Evolutionary conservation across 2,113 vertebrate genomes (phyloP), one percentile per base, ranked within the genome.

Genomic region (Micronycteris hirsuta): DNA sequence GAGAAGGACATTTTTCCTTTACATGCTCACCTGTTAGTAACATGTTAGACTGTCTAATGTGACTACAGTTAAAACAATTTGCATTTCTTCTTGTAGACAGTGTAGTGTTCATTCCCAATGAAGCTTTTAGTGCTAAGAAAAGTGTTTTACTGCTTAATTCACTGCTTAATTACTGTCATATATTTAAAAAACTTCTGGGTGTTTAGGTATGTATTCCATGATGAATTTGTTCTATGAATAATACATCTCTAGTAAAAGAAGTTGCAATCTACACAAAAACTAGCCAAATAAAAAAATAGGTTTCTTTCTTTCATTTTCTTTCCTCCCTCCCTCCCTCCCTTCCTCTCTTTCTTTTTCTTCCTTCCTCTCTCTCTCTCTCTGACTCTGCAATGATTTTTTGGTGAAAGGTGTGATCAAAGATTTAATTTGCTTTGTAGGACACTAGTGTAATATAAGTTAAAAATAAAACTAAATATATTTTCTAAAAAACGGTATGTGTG

Each of bases 151-250:
- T 95, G 71, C 22, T 85, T 97, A n/a, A 92, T 86, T 45, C 68
- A 78, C 4, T 81, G 54, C 74, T 91, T 96, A 89, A 93, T 96
- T 97, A 80, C 83, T 95, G 26, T 16, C 43, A 3, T 52, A 11
- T 90, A 67, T 97, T 97, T 93, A 96, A 97, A 87, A 97, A 87
- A 38, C 10, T 63, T 96, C 16, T 36, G 20, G 56, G 20, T 70
- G 28, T 84, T 61, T 65, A 90, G 26, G 3, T 93, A 9, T 81
- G 11, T 45, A 73, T 68, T 94, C 78, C 88, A 80, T 8, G 19
- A 89, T 93, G 45, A 96, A 87, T 20, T 47, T 96, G 67, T 73
- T 5, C 49, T 77, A 13, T 86, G 68, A 91, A 78, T 93, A 96
- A 65, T 73, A 5, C 14, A 86, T 19, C 1, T n/a, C 7, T 38